Evolutionary conservation across 2,113 vertebrate species (phyloP).

Genomic region (Calidris pygmaea): DNA sequence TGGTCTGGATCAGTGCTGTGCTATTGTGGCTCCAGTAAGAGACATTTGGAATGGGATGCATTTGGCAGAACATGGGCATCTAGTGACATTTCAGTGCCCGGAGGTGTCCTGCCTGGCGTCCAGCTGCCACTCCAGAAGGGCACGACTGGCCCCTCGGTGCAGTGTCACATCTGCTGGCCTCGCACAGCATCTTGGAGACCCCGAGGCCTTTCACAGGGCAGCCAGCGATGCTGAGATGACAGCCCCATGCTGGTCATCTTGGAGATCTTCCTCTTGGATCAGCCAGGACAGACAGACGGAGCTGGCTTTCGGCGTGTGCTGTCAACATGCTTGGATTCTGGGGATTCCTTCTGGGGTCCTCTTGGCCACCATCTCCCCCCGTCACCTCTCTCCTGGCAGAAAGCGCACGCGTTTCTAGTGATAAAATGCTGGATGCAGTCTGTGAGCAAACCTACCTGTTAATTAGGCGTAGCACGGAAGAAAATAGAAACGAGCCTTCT

Average conservation of each 20-base stretch:
- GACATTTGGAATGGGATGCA: neutral
- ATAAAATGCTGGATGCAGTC: neutral
- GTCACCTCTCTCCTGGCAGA: neutral
- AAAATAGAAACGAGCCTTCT: neutral
- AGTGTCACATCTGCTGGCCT: neutral
- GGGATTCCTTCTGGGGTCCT: neutral
- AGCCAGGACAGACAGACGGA: neutral
- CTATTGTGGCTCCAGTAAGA: neutral
- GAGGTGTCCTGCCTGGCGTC: neutral
- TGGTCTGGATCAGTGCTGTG: neutral
- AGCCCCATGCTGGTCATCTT: accelerated
- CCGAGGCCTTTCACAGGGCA: neutral
- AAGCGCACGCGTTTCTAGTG: accelerated
- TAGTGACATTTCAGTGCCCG: neutral
- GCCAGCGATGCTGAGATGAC: neutral
- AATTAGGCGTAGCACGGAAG: neutral
- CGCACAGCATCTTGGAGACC: neutral
- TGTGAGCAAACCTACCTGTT: neutral
- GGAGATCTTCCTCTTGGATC: neutral
- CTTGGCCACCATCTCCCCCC: neutral
- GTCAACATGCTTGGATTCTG: neutral
- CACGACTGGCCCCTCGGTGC: neutral
- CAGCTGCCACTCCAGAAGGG: neutral
- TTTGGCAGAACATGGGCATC: neutral
- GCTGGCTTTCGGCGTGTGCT: neutral